Evolutionary conservation across 2,888 invertebrate species (phyloP), one percentile per base, ranked within the genome.

Genomic region (Nomada ruficornis): DNA sequence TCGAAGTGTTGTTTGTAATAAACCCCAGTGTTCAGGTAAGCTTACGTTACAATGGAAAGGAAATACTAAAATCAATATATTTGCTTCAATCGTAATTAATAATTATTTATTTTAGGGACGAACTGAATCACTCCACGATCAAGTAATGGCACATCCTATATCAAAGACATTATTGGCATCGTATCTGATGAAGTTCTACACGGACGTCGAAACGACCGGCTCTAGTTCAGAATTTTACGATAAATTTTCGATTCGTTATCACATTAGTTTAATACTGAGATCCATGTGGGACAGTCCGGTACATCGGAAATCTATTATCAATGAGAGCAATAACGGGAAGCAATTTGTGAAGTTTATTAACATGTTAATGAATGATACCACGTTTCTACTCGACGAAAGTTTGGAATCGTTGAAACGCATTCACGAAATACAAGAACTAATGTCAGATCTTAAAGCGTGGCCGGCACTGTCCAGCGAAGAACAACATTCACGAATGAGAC

Each of bases 161-260:
- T 97, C 98, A 9, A 96, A 97, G 90, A 96, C 96, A 3, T 95
- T 96, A 79, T 95, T 99, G 80, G 98, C 98, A 0, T 97, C 98
- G 88, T 97, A 97, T 23, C 95, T 99, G 55, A 99, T 99, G 98
- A 98, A 98, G 94, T 99, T 99, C 95, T 99, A 99, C 94, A 98
- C 99, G 89, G 99, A 99, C 91, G 98, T 99, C 75, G 99, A 99
- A 95, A 98, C 98, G 15, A 99, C 99, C 13, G 99, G 99, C 13
- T 98, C 99, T 88, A 98, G 98, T 94, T 98, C 98, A 52, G 99
- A 99, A 94, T 99, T 99, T 94, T 99, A 99, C 92, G 99, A 99
- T 94, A 99, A 99, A 94, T 99, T 99, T 94, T 98, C 98, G 15
- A 99, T 99, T 90, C 96, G 99, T 77, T 99, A 99, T 95, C 99